Percentiles rank a stretch among this genome's conserved stretches.
phyloP scores from a whole-genome alignment of 2,797 vertebrate species.

The Arctocebus calabarensis region DNA sequence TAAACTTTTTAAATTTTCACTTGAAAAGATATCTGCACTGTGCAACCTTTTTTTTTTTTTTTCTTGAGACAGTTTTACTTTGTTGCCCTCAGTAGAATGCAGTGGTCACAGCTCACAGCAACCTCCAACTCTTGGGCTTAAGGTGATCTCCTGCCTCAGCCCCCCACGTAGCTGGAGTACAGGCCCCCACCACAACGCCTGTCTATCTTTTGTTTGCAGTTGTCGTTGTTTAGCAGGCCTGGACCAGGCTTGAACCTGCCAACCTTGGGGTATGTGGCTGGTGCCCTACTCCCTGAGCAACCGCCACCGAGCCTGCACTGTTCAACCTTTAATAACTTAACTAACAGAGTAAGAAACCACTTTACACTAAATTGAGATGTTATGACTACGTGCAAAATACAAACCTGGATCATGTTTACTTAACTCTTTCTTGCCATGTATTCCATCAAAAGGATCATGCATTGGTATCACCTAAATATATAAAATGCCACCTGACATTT shows the following conservation, averaged over 20 bases:
- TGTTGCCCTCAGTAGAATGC: too few species aligned
- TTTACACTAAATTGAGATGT: neutral
- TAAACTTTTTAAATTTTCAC: slow-evolving; percentile 42
- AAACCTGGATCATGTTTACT: neutral
- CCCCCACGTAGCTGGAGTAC: too few species aligned
- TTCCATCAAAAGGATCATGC: slow-evolving; percentile 17
- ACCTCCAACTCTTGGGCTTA: too few species aligned
- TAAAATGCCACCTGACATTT: neutral
- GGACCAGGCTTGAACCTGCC: too few species aligned
- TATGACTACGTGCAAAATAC: neutral
- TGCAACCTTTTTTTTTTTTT: neutral
- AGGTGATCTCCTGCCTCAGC: too few species aligned
- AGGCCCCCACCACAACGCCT: too few species aligned
- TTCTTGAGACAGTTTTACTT: too few species aligned
- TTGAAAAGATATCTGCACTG: slow-evolving; percentile 25
- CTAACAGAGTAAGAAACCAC: slow-evolving; percentile 1
- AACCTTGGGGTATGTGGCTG: too few species aligned
- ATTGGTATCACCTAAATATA: slow-evolving; percentile 4
- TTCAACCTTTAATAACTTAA: neutral
- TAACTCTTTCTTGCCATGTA: slow-evolving; percentile 25
- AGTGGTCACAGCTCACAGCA: too few species aligned
- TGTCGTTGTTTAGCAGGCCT: too few species aligned
- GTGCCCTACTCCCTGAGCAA: too few species aligned
- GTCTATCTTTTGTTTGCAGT: too few species aligned
- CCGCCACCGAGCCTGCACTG: neutral